These are phyloP conservation scores for Colletes gigas DNA, from an alignment of 1,140 invertebrate species.

Conservation along the genomic window DNA sequence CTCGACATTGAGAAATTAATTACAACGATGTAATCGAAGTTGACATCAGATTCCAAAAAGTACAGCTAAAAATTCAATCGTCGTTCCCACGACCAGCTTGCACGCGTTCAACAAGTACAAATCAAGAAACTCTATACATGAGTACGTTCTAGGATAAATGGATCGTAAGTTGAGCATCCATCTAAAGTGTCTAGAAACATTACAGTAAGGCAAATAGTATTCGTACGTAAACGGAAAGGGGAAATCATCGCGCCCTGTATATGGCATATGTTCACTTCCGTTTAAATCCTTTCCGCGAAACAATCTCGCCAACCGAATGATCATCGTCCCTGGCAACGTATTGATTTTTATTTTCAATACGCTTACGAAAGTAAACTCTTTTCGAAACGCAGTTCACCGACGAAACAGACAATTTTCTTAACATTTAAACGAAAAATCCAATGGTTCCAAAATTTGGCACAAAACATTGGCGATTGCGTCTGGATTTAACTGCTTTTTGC, in stretches of 20 bases:
- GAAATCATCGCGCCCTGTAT: constrained; percentile 36
- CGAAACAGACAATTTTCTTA: neutral
- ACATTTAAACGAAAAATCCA: constrained; percentile 3
- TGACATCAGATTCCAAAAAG: constrained; percentile 27
- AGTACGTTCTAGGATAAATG: constrained; percentile 57
- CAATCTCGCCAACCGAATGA: constrained; percentile 19
- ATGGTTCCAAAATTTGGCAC: constrained; percentile 57
- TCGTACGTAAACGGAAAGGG: constrained; percentile 57
- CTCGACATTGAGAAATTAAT: neutral
- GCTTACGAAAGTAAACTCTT: neutral
- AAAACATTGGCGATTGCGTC: constrained; percentile 42
- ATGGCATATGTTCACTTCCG: constrained; percentile 32
- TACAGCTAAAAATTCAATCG: constrained; percentile 24
- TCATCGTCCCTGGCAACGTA: constrained; percentile 4
- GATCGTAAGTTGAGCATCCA: constrained; percentile 70
- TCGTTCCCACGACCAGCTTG: neutral
- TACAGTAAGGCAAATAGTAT: constrained; percentile 65
- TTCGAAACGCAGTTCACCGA: neutral
- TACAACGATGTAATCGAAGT: neutral
- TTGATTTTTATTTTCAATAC: neutral
- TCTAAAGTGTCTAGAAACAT: constrained; percentile 69
- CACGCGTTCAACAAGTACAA: constrained; percentile 16
- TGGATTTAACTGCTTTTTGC: neutral
- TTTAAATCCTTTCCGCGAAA: neutral
- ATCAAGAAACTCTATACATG: constrained; percentile 21